These are phyloP conservation scores for Ennomos quercinarius DNA, from an alignment of 2,888 invertebrate species.

Conservation along the genomic window DNA sequence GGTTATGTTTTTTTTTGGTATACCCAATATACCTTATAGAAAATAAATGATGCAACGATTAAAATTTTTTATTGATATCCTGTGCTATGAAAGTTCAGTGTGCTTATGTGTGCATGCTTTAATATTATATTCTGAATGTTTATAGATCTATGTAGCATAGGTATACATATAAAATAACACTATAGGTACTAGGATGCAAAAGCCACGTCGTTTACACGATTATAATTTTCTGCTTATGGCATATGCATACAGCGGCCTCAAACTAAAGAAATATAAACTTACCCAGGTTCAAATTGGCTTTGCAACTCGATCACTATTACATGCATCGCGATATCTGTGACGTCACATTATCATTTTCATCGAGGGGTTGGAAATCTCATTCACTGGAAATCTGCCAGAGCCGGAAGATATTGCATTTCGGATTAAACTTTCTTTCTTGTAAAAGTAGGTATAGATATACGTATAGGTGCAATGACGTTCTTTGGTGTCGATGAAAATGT, in stretches of 20 bases:
- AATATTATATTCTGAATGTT: too few relatives aligned
- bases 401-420: constrained; percentile 17
- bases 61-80: too few relatives aligned
- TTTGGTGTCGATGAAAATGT: constrained; percentile 19
- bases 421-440: constrained; percentile 13
- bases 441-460: too few relatives aligned
- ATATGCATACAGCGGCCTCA: constrained; percentile 19
- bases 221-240: not conserved
- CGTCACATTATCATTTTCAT: constrained; percentile 24
- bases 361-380: constrained; percentile 20
- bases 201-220: not conserved
- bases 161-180: too few relatives aligned
- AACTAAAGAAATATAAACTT: not conserved
- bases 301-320: constrained; percentile 26
- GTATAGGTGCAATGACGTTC: constrained; percentile 6
- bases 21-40: too few relatives aligned
- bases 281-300: constrained; percentile 26
- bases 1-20: too few relatives aligned
- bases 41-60: too few relatives aligned
- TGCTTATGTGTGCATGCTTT: too few relatives aligned
- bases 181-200: not conserved
- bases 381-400: not conserved
- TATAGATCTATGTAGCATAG: too few relatives aligned
- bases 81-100: too few relatives aligned
- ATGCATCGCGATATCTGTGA: constrained; percentile 19